These are phyloP conservation scores for Campylomormyrus tamandua DNA, from an alignment of 2,113 vertebrate genomes.

Conservation along the genomic window DNA sequence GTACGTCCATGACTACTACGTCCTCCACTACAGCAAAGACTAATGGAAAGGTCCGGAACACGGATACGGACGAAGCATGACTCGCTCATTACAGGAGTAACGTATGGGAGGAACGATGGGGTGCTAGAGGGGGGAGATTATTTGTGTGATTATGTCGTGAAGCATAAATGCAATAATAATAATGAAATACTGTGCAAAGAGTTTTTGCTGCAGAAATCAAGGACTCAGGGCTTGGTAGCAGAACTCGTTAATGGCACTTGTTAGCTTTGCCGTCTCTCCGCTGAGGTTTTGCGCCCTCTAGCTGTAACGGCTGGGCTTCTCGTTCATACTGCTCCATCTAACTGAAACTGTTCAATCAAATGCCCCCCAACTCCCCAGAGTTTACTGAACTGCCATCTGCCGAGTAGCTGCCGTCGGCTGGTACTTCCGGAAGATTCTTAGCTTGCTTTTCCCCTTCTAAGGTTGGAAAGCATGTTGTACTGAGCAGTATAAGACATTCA, in stretches of 20 bases:
- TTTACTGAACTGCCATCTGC: not conserved
- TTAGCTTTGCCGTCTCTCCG: not conserved
- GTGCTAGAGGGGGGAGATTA: not conserved
- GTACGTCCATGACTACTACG: slow-evolving; percentile 90
- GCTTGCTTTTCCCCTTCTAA: not conserved
- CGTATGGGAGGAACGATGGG: not conserved
- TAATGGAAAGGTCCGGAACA: not conserved
- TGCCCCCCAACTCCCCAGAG: not conserved
- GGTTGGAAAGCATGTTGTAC: not conserved
- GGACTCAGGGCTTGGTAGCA: not conserved
- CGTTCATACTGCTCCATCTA: not conserved
- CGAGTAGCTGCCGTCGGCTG: not conserved
- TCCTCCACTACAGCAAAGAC: slow-evolving; percentile 56
- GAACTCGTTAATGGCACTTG: not conserved
- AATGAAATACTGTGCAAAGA: not conserved
- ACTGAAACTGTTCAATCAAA: not conserved
- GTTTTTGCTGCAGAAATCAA: not conserved
- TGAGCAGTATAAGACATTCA: not conserved
- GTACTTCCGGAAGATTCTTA: not conserved
- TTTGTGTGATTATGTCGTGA: not conserved
- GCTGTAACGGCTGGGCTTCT: not conserved
- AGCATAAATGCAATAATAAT: not conserved
- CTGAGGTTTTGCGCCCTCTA: not conserved
- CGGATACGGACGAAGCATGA: not conserved
- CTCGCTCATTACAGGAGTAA: not conserved